Evolutionary conservation across 2,113 vertebrate genomes (phyloP), one percentile per base, ranked within the genome.

Genomic region (Seriola aureovittata): DNA sequence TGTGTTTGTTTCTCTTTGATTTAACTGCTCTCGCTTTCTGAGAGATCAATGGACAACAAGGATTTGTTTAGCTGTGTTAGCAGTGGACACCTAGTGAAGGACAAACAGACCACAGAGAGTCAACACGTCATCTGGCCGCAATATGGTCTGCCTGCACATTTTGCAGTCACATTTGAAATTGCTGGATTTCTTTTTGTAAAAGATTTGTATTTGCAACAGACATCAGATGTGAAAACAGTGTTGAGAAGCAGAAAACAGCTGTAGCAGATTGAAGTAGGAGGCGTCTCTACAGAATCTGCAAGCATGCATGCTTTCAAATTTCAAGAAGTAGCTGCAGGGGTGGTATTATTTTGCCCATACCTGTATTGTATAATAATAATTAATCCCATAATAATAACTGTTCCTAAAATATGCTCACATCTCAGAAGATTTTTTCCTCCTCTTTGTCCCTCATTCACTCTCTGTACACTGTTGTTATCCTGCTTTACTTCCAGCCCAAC

Each of bases 121-220:
- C 66, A 75, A 70, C 75, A 75, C 19, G 81, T 91, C 91, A 94
- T 94, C 89, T 92, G 93, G 88, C 54, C 88, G 82, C 88, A 92
- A 91, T 88, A 90, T 93, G 88, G 66, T 68, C 73, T 78, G 78
- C 65, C 44, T 87, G 68, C 81, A 73, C 73, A 72, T 73, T 88
- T 85, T 75, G 52, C 75, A 79, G 83, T 85, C 85, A 86, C 72
- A 38, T 87, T 80, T 52, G 19, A 48, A 86, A 78, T 23, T 12
- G 62, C 60, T 71, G 46, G 77, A 69, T 80, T 85, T 70, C 63
- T 81, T 87, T 71, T 79, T 36, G 54, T 58, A n/a, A 48, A 81
- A 90, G 77, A 70, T 85, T 75, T 86, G 71, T 75, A 70, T 86
- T 80, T 85, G 75, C 79, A 82, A 42, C 71, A 85, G 77, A 74